Evolutionary conservation across 2,113 vertebrate genomes (phyloP).

Genomic region (Panurus biarmicus): DNA sequence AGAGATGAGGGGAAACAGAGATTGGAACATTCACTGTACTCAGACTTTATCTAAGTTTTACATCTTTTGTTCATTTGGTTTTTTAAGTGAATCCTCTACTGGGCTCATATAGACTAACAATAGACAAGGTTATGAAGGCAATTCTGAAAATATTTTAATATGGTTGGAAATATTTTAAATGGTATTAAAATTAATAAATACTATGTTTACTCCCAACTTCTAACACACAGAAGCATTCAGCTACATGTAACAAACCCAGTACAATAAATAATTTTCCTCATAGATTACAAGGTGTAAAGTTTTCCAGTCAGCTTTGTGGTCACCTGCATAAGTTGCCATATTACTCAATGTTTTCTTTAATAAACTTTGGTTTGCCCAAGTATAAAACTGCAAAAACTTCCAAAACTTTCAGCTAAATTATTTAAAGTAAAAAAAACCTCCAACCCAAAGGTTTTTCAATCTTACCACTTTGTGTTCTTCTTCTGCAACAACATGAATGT

Average conservation of each 20-base stretch:
- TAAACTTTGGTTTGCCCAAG: not conserved
- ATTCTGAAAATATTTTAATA: not conserved
- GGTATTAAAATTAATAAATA: not conserved
- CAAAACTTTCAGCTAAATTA: not conserved
- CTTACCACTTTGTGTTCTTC: slow-evolving; percentile 87
- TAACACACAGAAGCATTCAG: not conserved
- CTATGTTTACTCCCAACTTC: not conserved
- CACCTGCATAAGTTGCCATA: not conserved
- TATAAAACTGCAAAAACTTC: not conserved
- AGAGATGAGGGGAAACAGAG: not conserved
- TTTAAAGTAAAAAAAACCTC: not conserved
- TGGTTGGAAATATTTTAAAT: not conserved
- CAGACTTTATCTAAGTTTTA: not conserved
- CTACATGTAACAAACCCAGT: not conserved
- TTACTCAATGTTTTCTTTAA: not conserved
- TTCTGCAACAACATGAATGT: slow-evolving; percentile 74
- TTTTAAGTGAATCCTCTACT: not conserved
- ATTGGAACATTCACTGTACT: not conserved
- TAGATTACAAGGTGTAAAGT: not conserved
- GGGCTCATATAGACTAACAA: not conserved
- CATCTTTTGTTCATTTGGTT: not conserved
- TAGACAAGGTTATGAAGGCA: not conserved
- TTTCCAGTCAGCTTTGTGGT: not conserved
- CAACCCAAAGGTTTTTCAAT: slow-evolving; percentile 4
- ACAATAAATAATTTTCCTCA: not conserved